phyloP scores from a whole-genome alignment of 2,888 invertebrate genomes.

The Oscheius onirici region DNA sequence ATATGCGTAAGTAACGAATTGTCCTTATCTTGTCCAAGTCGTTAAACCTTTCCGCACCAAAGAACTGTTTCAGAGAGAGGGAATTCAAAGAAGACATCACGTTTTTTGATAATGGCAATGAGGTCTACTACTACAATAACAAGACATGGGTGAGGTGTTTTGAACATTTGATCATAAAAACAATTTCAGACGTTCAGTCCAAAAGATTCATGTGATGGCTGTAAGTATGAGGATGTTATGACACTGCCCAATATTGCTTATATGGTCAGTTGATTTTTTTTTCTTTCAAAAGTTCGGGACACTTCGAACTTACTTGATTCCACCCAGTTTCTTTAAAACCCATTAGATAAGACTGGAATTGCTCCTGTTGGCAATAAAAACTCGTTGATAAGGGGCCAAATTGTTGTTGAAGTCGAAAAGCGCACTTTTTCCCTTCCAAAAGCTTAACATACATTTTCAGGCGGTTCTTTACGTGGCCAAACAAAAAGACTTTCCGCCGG shows the following conservation, averaged over 20 bases:
- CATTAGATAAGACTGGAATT: no score
- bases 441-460: no score
- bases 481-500: no score
- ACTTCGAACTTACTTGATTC: no score
- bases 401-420: no score
- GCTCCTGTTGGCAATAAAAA: no score
- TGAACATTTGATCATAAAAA: background rate
- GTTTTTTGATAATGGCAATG: slow-evolving; percentile 49
- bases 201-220: slow-evolving; percentile 41
- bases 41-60: background rate
- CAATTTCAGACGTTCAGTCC: slow-evolving; percentile 41
- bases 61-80: slow-evolving; percentile 48
- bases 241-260: slow-evolving; percentile 47
- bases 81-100: slow-evolving; percentile 57
- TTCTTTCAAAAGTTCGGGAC: no score
- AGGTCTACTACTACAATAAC: slow-evolving; percentile 48
- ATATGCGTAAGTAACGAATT: slow-evolving; percentile 41
- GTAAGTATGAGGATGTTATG: slow-evolving; percentile 38
- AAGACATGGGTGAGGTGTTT: slow-evolving; percentile 47
- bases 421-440: no score
- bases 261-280: slow-evolving; percentile 33
- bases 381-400: no score
- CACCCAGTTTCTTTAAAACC: no score
- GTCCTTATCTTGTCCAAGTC: background rate
- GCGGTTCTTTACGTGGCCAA: no score